phyloP scores from a whole-genome alignment of 2,888 invertebrate species.

The Heterodera filipjevi region DNA sequence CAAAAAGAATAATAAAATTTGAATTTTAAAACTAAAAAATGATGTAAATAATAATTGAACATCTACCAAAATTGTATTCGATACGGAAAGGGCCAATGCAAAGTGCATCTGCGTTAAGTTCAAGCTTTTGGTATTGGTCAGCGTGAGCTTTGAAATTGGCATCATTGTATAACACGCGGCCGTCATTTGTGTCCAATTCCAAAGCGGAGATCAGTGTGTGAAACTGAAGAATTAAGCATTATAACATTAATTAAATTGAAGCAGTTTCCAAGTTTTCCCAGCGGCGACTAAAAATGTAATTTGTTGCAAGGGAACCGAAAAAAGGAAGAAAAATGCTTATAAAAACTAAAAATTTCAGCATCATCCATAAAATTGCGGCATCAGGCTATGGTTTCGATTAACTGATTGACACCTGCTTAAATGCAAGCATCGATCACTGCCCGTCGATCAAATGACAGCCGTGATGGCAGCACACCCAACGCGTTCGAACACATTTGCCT shows the following conservation, averaged over 20 bases:
- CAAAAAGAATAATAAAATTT: no score
- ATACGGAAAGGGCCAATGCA: constrained; percentile 30
- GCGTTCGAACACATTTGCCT: constrained; percentile 39
- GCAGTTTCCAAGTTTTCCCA: no score
- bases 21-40: no score
- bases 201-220: not conserved
- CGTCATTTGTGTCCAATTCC: constrained; percentile 4
- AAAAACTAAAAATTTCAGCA: not conserved
- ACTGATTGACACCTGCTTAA: constrained; percentile 25
- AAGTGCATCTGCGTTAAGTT: not conserved
- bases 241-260: constrained; percentile 27
- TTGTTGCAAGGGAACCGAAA: no score
- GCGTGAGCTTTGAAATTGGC: not conserved
- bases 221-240: not conserved
- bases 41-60: not conserved
- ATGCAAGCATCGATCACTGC: constrained; percentile 19
- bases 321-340: not conserved
- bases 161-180: not conserved
- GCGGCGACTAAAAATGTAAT: no score
- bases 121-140: not conserved
- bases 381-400: no score
- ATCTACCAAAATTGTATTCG: not conserved
- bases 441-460: constrained; percentile 30
- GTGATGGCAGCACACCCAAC: constrained; percentile 38
- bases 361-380: no score